Evolutionary conservation across 1,140 invertebrate genomes (phyloP).

Genomic region (Charaxes varanes): DNA sequence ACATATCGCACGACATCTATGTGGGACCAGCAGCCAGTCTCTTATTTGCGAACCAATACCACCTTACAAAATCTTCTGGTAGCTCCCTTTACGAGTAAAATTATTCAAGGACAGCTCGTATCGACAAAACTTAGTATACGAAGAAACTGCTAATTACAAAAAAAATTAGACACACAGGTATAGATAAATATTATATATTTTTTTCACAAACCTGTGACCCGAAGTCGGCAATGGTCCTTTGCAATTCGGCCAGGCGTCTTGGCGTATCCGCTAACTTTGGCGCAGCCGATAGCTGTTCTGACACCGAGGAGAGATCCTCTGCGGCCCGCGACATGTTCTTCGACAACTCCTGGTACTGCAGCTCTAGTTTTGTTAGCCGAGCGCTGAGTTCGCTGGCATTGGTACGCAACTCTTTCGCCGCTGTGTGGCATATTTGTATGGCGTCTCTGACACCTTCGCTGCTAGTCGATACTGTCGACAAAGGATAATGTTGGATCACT

Average conservation of each 20-base stretch:
- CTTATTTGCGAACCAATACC: too few relatives aligned
- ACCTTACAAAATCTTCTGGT: too few relatives aligned
- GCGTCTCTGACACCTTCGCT: slow-evolving; percentile 78
- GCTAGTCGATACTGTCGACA: slow-evolving; percentile 79
- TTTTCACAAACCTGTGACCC: slow-evolving; percentile 73
- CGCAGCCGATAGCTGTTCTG: slow-evolving; percentile 74
- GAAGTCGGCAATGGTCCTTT: slow-evolving; percentile 75
- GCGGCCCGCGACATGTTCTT: slow-evolving; percentile 54
- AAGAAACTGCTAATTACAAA: too few relatives aligned
- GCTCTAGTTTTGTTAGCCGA: slow-evolving; percentile 60
- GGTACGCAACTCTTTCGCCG: slow-evolving; percentile 76
- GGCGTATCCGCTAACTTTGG: slow-evolving; percentile 76
- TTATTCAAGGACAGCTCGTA: too few relatives aligned
- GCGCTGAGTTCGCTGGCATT: slow-evolving; percentile 77
- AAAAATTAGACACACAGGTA: too few relatives aligned
- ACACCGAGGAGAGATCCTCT: slow-evolving; percentile 70
- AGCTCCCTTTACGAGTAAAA: too few relatives aligned
- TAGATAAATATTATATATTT: too few relatives aligned
- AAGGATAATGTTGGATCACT: too few relatives aligned
- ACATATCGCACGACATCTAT: too few relatives aligned
- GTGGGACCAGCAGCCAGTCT: too few relatives aligned
- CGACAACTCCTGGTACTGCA: slow-evolving; percentile 36
- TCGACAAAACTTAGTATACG: too few relatives aligned
- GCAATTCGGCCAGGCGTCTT: slow-evolving; percentile 68
- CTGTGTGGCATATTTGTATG: slow-evolving; percentile 78